Conservation (phyloP, 2,113 vertebrate genomes). For the Rhinichthys klamathensis region DNA sequence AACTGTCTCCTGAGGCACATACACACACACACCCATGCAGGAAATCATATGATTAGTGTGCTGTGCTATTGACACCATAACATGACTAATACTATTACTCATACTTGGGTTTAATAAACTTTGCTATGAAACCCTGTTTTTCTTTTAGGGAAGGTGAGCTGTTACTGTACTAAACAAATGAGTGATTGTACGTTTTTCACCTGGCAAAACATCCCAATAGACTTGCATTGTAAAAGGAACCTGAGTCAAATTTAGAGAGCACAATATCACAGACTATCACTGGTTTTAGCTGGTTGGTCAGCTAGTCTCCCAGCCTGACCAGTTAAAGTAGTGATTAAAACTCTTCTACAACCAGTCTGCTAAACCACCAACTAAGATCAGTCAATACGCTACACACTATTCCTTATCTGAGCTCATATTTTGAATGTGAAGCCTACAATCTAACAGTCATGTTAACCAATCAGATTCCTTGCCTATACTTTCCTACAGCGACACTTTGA, state of each 20-base stretch:
- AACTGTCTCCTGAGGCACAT: slow-evolving; percentile 43
- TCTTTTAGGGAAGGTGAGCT: not conserved
- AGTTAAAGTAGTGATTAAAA: no score
- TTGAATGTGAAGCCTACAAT: not conserved
- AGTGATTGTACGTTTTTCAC: not conserved
- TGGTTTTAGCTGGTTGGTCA: no score
- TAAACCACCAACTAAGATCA: no score
- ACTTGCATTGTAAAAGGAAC: not conserved
- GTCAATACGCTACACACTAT: no score
- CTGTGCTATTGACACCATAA: slow-evolving; percentile 12
- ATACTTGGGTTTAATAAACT: not conserved
- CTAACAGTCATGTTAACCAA: not conserved
- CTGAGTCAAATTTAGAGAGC: not conserved
- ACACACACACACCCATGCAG: slow-evolving; percentile 13
- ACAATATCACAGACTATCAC: not conserved
- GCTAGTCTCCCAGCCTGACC: no score
- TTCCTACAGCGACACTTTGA: not conserved
- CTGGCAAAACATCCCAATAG: not conserved
- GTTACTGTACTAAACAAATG: not conserved
- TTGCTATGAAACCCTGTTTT: not conserved
- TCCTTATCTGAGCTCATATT: not conserved
- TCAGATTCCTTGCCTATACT: not conserved
- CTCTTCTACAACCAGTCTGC: no score
- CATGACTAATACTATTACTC: slow-evolving; percentile 9
- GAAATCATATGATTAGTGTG: not conserved